Evolutionary conservation across 1,140 invertebrate genomes (phyloP).

Genomic region (Panagrolaimus sp.): DNA sequence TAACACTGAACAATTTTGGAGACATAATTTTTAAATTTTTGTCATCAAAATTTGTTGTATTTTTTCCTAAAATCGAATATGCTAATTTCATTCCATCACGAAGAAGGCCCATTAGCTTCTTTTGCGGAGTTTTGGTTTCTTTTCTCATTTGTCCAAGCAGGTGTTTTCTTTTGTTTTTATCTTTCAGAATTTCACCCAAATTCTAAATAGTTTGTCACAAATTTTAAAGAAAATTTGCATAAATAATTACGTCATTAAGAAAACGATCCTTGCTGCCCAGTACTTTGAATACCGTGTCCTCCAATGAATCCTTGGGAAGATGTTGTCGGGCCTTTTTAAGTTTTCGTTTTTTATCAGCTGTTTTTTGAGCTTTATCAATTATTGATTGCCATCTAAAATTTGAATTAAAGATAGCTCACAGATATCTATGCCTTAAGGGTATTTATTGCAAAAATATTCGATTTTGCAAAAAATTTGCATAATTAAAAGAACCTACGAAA

Average conservation of each 20-base stretch:
- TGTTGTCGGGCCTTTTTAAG: neutral
- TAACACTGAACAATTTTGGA: constrained; percentile 34
- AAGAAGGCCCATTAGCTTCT: constrained; percentile 34
- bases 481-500: neutral
- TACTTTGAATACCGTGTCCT: neutral
- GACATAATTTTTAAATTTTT: constrained; percentile 43
- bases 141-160: neutral
- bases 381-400: neutral
- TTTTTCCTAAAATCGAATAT: constrained; percentile 40
- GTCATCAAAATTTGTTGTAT: constrained; percentile 39
- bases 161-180: neutral
- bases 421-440: too few species aligned
- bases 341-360: constrained; percentile 2
- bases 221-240: neutral
- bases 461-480: neutral
- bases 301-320: neutral
- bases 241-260: neutral
- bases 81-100: constrained; percentile 47
- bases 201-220: neutral
- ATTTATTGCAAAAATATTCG: too few species aligned
- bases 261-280: neutral
- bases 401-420: neutral
- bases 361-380: neutral
- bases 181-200: neutral
- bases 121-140: neutral